phyloP scores from a whole-genome alignment of 2,113 vertebrate genomes.

The Dicaeum eximium region DNA sequence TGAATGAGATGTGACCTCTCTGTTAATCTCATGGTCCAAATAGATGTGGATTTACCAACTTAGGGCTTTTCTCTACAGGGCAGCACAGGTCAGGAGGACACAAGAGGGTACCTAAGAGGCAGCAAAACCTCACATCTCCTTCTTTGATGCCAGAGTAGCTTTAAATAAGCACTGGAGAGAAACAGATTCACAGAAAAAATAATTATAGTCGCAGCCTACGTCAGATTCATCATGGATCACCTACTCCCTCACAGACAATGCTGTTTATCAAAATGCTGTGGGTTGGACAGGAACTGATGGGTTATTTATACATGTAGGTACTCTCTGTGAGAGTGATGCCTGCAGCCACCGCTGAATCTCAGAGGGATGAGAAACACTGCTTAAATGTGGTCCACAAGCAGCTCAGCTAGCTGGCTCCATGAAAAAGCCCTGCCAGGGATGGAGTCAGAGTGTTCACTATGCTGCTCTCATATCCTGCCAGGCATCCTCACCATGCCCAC shows the following conservation, averaged over 20 bases:
- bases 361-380: neutral
- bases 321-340: neutral
- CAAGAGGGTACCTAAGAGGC: neutral
- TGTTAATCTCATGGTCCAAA: neutral
- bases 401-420: neutral
- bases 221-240: neutral
- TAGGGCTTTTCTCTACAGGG: neutral
- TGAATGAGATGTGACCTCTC: neutral
- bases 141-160: neutral
- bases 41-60: neutral
- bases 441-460: neutral
- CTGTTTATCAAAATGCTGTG: neutral
- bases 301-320: neutral
- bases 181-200: neutral
- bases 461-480: neutral
- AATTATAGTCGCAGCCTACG: neutral
- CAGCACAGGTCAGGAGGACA: neutral
- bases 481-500: accelerated
- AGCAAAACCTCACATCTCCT: neutral
- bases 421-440: neutral
- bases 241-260: neutral
- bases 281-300: neutral
- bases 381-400: neutral
- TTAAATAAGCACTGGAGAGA: neutral
- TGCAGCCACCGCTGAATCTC: neutral